Base-by-base conservation (phyloP, 2,888 invertebrate genomes). In the Chironomus tentans region DNA sequence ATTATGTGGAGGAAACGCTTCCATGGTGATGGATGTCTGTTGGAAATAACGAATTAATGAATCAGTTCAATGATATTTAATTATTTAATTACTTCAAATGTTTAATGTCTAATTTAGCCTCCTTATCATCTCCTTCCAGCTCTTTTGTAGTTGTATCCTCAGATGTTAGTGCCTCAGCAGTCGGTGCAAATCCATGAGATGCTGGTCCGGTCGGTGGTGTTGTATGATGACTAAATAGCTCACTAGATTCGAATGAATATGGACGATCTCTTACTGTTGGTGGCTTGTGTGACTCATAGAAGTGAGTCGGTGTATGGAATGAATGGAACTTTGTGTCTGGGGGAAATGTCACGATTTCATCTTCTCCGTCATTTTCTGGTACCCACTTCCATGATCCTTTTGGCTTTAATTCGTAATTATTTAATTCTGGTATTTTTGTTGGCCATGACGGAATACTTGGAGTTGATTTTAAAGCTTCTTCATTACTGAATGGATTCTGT, bases 1-100 rank as follows among this genome's bases (percentile, higher is more conserved):
- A 78, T 70, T 12, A 77, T 70, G 47, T 72, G 68, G n/a, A 77
- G 68, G 38, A 78, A 76, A 61, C 77, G 77, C 24, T 77, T 77
- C 77, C 77, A 78, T 15, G 68, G 68, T 21, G 68, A 65, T 22
- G 13, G 48, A 65, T 5, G 10, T n/a, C 47, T 62, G 38, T 62
- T 4, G 21, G 24, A 2, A 68, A 68, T 68, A 6, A 3, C 28
- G 2, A 18, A 10, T 70, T 70, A n/a, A 70, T 70, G 3, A 22
- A 4, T 22, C 1, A 13, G 1, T 12, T 6, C 6, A 21, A 2
- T 7, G 62, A 62, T 6, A 22, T 22, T 18, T 2, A 3, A 6
- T 38, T 38, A 62, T n/a, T 3, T n/a, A 61, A 62, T 62, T 65
- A 65, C 65, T 24, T 65, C 10, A 65, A 12, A 65, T 13, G 12